A percentile compares a stretch with the other conserved stretches of the same genome.
phyloP scores from a whole-genome alignment of 2,797 vertebrate species.

The Myotis pilosus region DNA sequence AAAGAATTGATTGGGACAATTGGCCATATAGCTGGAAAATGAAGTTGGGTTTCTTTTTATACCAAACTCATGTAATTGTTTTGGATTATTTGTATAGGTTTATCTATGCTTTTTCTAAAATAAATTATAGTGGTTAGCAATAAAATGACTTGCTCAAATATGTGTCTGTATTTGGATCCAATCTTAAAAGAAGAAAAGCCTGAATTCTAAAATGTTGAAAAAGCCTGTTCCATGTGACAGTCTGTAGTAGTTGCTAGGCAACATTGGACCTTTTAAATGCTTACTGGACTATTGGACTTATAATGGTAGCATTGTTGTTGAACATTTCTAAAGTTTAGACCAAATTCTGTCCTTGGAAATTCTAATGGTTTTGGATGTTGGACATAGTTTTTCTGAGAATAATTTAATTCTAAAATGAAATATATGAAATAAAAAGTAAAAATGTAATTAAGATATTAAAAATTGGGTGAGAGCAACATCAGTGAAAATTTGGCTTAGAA shows the following conservation, averaged over 20 bases:
- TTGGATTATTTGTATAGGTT: not conserved
- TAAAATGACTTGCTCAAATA: conserved; percentile 22
- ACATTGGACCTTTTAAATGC: conserved; percentile 68
- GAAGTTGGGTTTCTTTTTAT: not conserved
- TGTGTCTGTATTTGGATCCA: conserved; percentile 15
- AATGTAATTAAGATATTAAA: conserved; percentile 16
- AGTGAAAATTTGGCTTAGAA: not conserved
- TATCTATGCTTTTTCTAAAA: not conserved
- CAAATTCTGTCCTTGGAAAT: conserved; percentile 5
- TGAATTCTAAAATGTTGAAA: conserved; percentile 72
- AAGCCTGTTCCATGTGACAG: conserved; percentile 52
- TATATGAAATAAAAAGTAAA: conserved; percentile 26
- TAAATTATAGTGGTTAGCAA: not conserved
- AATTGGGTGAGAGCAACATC: not conserved
- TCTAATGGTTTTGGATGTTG: conserved; percentile 21
- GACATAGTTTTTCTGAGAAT: not conserved
- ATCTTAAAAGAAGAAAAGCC: conserved; percentile 44
- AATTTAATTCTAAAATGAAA: conserved; percentile 51
- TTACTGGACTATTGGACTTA: conserved; percentile 53
- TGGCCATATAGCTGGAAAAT: not conserved
- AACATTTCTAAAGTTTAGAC: conserved; percentile 26
- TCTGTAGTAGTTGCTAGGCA: conserved; percentile 78
- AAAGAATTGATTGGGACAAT: not conserved
- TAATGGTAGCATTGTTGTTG: conserved; percentile 75
- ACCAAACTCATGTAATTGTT: not conserved